A percentile compares a stretch with the other conserved stretches of the same genome.
Evolutionary conservation across 2,113 vertebrate species (phyloP).

Genomic region (Pungitius pungitius): DNA sequence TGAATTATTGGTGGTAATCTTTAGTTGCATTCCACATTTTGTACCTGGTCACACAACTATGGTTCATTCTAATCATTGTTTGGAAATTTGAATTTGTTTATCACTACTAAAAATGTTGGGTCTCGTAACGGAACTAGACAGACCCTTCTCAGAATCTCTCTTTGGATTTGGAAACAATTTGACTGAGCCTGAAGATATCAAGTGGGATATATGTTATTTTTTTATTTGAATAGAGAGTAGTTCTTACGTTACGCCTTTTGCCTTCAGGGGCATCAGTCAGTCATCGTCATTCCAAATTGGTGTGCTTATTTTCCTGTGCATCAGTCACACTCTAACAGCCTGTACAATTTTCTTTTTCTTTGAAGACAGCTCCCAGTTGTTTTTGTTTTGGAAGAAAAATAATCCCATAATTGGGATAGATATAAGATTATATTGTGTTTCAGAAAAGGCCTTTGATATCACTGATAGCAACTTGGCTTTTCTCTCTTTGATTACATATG

Average conservation of each 20-base stretch:
- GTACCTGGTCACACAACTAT: neutral
- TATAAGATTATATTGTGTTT: conserved; percentile 61
- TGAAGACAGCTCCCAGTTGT: conserved; percentile 44
- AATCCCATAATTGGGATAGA: conserved; percentile 55
- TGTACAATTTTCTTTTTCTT: conserved; percentile 38
- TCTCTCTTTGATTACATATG: conserved; percentile 63
- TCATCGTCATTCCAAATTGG: neutral
- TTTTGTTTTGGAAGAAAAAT: conserved; percentile 39
- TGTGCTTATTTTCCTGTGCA: conserved; percentile 1
- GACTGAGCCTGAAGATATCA: neutral
- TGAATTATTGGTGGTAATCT: neutral
- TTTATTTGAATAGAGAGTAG: neutral
- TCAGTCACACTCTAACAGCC: conserved; percentile 21
- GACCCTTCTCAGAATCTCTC: neutral
- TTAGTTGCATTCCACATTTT: neutral
- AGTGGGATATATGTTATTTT: neutral
- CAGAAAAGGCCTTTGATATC: conserved; percentile 58
- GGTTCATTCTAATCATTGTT: neutral
- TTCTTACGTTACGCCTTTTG: neutral
- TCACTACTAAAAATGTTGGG: neutral
- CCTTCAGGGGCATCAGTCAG: neutral
- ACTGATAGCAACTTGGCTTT: conserved; percentile 62
- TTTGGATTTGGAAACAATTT: neutral
- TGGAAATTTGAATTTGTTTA: neutral
- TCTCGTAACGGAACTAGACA: neutral